Evolutionary conservation across 1,140 invertebrate genomes (phyloP).

Genomic region (Rhopalosiphum maidis): DNA sequence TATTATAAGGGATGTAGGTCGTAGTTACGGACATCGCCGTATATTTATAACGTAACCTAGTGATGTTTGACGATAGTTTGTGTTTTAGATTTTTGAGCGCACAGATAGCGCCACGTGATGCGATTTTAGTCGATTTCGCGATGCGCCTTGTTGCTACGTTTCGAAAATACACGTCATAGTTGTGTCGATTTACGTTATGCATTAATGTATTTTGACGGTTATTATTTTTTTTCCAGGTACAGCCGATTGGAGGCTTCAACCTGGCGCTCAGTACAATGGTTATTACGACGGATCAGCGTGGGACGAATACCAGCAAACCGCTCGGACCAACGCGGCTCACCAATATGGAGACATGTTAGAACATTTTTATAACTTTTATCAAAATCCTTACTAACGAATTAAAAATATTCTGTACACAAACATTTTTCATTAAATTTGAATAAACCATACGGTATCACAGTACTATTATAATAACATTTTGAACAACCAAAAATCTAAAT

Average conservation of each 20-base stretch:
- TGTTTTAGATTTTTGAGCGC: not conserved
- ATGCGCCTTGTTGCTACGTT: not conserved
- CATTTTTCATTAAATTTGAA: not conserved
- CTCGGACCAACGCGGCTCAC: constrained; percentile 4
- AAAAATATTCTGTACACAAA: not conserved
- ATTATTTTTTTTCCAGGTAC: not conserved
- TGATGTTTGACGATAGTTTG: not conserved
- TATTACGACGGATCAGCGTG: constrained; percentile 39
- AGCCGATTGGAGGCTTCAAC: constrained; percentile 51
- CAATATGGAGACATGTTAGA: constrained; percentile 56
- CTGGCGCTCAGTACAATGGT: constrained; percentile 36
- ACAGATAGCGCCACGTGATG: not conserved
- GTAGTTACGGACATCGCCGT: not conserved
- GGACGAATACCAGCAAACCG: constrained; percentile 50
- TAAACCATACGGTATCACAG: not conserved
- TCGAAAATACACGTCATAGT: not conserved
- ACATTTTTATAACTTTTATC: constrained; percentile 35
- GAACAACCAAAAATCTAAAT: not conserved
- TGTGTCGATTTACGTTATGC: not conserved
- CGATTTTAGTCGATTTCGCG: not conserved
- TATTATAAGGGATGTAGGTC: not conserved
- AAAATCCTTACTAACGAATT: not conserved
- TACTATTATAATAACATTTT: not conserved
- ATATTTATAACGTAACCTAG: not conserved
- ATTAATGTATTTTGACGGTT: not conserved